A percentile compares a stretch with the other conserved stretches of the same genome.
Evolutionary conservation across 2,888 invertebrate species (phyloP).

Genomic region (Temnothorax ravouxi): DNA sequence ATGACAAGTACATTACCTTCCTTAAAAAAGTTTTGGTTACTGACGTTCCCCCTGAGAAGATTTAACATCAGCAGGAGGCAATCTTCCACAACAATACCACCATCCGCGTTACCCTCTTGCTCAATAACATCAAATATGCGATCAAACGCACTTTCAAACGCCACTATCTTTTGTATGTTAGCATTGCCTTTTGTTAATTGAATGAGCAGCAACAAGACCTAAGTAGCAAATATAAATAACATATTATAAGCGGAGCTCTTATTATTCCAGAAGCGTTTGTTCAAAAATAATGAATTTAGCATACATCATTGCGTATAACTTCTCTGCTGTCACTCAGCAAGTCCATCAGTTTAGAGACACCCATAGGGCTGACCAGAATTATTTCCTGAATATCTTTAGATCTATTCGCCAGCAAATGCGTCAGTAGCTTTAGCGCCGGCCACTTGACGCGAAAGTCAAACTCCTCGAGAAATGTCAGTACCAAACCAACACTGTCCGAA

Average conservation of each 20-base stretch:
- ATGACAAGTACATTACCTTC: constrained; percentile 89
- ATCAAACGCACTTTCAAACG: constrained; percentile 99
- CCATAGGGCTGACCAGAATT: constrained; percentile 97
- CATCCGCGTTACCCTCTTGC: constrained; percentile 97
- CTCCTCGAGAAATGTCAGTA: constrained; percentile 96
- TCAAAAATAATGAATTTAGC: constrained; percentile 70
- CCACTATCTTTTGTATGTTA: constrained; percentile 99
- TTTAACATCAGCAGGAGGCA: constrained; percentile 97
- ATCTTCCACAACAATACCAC: constrained; percentile 99
- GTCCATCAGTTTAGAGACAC: constrained; percentile 99
- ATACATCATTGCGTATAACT: constrained; percentile 97
- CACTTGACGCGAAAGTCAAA: constrained; percentile 97
- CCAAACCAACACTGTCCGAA: constrained; percentile 93
- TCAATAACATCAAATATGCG: constrained; percentile 96
- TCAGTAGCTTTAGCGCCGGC: constrained; percentile 95
- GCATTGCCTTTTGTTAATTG: constrained; percentile 98
- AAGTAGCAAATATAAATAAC: not conserved
- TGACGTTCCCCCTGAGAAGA: constrained; percentile 97
- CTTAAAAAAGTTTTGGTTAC: constrained; percentile 99
- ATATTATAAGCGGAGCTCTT: not conserved
- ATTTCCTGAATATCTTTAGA: constrained; percentile 96
- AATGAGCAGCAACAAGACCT: constrained; percentile 94
- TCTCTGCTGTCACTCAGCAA: constrained; percentile 97
- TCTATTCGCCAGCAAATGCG: constrained; percentile 94
- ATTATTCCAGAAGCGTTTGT: not conserved